Base-by-base conservation (phyloP, 2,888 invertebrate species). In the Xanthorhoe designata region DNA sequence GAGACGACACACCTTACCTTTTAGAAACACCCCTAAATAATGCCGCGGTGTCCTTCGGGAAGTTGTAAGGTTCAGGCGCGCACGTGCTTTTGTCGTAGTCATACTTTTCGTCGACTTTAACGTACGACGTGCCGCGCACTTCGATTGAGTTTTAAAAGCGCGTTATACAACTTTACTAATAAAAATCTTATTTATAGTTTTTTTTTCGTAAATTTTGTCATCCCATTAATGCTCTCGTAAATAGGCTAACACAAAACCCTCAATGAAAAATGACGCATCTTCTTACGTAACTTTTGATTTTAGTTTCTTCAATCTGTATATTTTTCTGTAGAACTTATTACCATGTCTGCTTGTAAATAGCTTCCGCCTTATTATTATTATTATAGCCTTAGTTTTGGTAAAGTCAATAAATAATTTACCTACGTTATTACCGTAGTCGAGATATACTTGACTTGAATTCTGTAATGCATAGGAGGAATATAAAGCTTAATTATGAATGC, bases 71-170 rank as follows among this genome's bases (percentile, higher is more conserved):
- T 87, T 90, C 85, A 83, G 82, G 86, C 78, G 85, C 83, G 88
- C 88, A 88, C 90, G 91, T 91, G 90, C 90, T 92, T 91, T 90
- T 89, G 91, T 91, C 91, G 88, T 88, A 83, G 90, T 91, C 91
- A 87, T 86, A 91, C 91, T 91, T 92, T 71, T 88, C 82, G 79
- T 82, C 80, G 87, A 91, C 86, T 91, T 90, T 90, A 88, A 89
- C 86, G 86, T 87, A 88, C 86, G 83, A 92, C 92, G 91, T 91
- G 92, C 85, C 83, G 76, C 83, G 89, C 89, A 91, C 87, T 86
- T 88, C 84, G 86, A 90, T 91, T 84, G 84, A 87, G 86, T 90
- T 89, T 85, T 82, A 79, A 85, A 88, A 84, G 81, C 84, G 77
- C 82, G 83, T 83, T 82, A 79, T 78, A 81, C 73, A 87, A 87